Percentiles rank a stretch among this genome's conserved stretches.
These are phyloP conservation scores for Festucalex cinctus DNA, from an alignment of 2,113 vertebrate species.

Conservation along the genomic window DNA sequence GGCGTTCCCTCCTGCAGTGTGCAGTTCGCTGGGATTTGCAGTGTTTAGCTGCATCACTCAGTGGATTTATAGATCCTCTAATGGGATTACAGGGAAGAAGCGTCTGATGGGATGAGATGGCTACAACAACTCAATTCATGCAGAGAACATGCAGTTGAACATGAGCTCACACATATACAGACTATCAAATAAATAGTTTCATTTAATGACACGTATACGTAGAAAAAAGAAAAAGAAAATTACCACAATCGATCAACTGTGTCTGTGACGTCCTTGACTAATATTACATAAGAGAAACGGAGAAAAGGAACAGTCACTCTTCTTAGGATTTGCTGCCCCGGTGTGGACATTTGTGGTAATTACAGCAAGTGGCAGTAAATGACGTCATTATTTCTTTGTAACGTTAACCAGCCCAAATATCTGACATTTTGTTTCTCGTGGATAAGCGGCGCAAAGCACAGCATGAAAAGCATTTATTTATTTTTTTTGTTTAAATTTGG, in stretches of 20 bases:
- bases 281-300: conserved; percentile 28
- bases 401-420: not conserved
- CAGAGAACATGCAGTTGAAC: conserved; percentile 5
- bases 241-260: no score
- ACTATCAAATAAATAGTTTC: not conserved
- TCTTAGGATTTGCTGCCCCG: conserved; percentile 30
- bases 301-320: not conserved
- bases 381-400: not conserved
- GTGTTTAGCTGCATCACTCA: conserved; percentile 35
- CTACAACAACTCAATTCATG: conserved; percentile 1
- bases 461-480: no score
- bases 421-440: not conserved
- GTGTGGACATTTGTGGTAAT: conserved; percentile 23
- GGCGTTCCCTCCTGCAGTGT: not conserved
- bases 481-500: no score
- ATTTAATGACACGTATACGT: not conserved
- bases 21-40: conserved; percentile 30
- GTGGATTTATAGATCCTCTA: conserved; percentile 40
- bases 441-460: no score
- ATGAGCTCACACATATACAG: not conserved
- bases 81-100: conserved; percentile 47
- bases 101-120: conserved; percentile 37
- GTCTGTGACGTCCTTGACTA: not conserved
- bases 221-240: not conserved
- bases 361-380: conserved; percentile 1